These are phyloP conservation scores for Andrena marginata DNA, from an alignment of 2,888 invertebrate species.

Conservation along the genomic window DNA sequence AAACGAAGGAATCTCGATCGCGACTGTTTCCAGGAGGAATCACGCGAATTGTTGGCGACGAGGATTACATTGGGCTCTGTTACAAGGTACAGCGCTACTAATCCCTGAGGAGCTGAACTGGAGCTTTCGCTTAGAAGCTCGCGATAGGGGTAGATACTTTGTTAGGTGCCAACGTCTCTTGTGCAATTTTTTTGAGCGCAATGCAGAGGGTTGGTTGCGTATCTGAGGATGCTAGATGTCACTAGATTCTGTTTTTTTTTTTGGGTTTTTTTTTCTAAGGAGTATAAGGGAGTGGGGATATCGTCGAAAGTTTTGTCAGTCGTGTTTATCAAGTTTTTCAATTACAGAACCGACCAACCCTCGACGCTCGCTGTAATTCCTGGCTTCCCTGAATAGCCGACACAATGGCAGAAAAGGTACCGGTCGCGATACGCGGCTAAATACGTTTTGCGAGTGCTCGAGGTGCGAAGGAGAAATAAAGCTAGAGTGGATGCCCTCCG, in stretches of 20 bases:
- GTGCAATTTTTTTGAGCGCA: too few relatives aligned
- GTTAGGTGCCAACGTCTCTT: too few relatives aligned
- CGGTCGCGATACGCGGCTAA: slow-evolving; percentile 68
- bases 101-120: too few relatives aligned
- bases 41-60: background rate
- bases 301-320: background rate
- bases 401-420: slow-evolving; percentile 75
- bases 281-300: too few relatives aligned
- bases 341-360: slow-evolving; percentile 39
- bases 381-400: slow-evolving; percentile 39
- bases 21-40: background rate
- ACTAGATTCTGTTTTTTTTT: too few relatives aligned
- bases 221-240: too few relatives aligned
- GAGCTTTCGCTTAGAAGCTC: too few relatives aligned
- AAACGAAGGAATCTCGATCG: slow-evolving; percentile 11
- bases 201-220: too few relatives aligned
- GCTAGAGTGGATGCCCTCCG: slow-evolving; percentile 81
- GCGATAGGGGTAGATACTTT: too few relatives aligned
- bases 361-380: slow-evolving; percentile 51
- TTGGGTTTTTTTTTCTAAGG: too few relatives aligned
- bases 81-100: too few relatives aligned
- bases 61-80: background rate
- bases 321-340: slow-evolving; percentile 16
- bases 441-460: slow-evolving; percentile 47
- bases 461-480: slow-evolving; percentile 62